Base-by-base conservation (phyloP, 2,888 invertebrate genomes). In the Dolomedes plantarius region DNA sequence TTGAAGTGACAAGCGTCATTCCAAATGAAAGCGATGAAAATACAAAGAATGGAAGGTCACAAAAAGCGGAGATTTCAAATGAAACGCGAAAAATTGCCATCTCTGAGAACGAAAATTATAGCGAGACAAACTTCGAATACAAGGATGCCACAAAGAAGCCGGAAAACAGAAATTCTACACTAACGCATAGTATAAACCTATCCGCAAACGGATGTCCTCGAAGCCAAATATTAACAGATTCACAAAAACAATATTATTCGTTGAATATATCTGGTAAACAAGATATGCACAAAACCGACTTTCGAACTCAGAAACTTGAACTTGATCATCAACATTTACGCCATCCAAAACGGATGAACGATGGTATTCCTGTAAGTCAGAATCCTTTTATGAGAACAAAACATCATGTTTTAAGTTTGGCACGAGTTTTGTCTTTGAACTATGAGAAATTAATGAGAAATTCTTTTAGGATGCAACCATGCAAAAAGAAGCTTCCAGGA, bases 1-100 rank as follows among this genome's bases (percentile, higher is more conserved):
- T 83, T 27, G 83, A 83, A 65, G 83, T 83, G 7, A 83, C 83
- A 5, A 83, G 83, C 56, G 39, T 67, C 7, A 65, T 83, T 9
- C 83, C 76, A 0, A 72, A 56, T 5, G 56, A 56, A 23, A 56
- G 56, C 23, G 3, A 1, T 56, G 11, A 19, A 56, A 56, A 23
- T 23, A 1, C 1, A 1, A 56, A 23, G 3, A 36, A 13, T 28
- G 11, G 6, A 81, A 68, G 36, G 50, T 27, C 13, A n/a, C 56
- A 16, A 0, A 32, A n/a, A 11, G 31, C 16, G 32, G 36, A 36
- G 39, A 19, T 9, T 31, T 29, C 27, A 13, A 68, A 32, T 29
- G 50, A n/a, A 29, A 65, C n/a, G 6, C 50, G 23, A 6, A 16
- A 13, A 11, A 65, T 13, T 16, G 0, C 29, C 29, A 31, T 19